These are phyloP conservation scores for Protosalanx chinensis DNA, from an alignment of 2,797 vertebrate species.

Conservation along the genomic window DNA sequence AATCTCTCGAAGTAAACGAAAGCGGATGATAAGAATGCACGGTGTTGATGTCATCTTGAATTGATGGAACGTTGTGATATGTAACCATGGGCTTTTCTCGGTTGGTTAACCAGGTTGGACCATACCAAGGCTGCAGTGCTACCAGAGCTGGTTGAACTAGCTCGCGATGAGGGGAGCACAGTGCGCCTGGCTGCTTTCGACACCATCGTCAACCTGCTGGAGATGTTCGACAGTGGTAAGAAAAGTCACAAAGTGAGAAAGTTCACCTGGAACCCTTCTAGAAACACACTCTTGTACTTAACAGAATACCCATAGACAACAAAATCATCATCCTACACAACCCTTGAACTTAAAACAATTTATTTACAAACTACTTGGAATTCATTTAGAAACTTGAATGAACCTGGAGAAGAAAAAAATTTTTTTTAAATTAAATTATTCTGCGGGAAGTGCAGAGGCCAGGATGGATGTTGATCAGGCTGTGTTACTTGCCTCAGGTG, in stretches of 20 bases:
- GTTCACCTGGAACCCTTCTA: not conserved
- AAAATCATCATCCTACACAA: too few species aligned
- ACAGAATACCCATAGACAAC: too few species aligned
- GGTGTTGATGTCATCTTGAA: constrained; percentile 1
- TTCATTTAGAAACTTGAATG: too few species aligned
- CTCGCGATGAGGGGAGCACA: constrained; percentile 82
- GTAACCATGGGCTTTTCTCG: not conserved
- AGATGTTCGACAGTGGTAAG: constrained; percentile 86
- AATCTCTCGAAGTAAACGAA: not conserved
- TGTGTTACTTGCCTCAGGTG: not conserved
- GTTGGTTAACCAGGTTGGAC: constrained; percentile 75
- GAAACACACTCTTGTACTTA: too few species aligned
- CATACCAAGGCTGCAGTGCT: constrained; percentile 84
- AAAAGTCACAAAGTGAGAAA: not conserved
- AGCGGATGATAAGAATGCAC: not conserved
- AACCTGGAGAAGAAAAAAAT: too few species aligned
- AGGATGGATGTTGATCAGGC: not conserved
- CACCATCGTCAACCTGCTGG: constrained; percentile 85
- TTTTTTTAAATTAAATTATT: too few species aligned
- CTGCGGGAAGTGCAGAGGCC: too few species aligned
- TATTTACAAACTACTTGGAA: too few species aligned
- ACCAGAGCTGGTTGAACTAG: constrained; percentile 86
- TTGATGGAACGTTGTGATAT: constrained; percentile 1
- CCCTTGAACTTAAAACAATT: too few species aligned
- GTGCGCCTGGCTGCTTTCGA: constrained; percentile 91